Evolutionary conservation across 2,797 vertebrate species (phyloP).

Genomic region (Micrastur ruficollis): DNA sequence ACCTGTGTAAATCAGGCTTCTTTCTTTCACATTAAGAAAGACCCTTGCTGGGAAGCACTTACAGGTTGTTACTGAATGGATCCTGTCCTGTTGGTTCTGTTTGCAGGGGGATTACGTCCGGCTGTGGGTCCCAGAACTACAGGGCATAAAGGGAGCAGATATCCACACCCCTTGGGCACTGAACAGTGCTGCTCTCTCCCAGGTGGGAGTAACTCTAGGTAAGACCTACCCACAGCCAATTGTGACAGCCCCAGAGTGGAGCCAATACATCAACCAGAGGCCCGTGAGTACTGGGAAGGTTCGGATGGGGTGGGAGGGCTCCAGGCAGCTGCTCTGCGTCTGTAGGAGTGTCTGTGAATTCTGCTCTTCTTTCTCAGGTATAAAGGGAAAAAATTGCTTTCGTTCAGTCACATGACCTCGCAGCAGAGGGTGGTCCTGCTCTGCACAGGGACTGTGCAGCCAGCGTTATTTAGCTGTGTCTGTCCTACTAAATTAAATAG

Average conservation of each 20-base stretch:
- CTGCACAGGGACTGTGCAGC: background rate
- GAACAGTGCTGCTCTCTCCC: slow-evolving; percentile 68
- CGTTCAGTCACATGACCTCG: accelerated
- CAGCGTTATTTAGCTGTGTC: background rate
- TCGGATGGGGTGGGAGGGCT: background rate
- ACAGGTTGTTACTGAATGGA: background rate
- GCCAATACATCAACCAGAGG: slow-evolving; percentile 75
- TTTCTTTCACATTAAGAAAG: background rate
- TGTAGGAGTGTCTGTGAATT: background rate
- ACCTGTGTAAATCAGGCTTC: background rate
- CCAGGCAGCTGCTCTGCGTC: background rate
- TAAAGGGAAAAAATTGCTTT: background rate
- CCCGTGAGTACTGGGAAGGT: slow-evolving; percentile 63
- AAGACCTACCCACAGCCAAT: slow-evolving; percentile 80
- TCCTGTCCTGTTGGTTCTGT: background rate
- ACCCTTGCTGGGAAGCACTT: background rate
- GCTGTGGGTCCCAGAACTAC: slow-evolving; percentile 82
- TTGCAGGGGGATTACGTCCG: slow-evolving; percentile 81
- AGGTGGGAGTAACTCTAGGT: slow-evolving; percentile 68
- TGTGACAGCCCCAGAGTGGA: slow-evolving; percentile 77
- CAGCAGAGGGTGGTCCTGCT: background rate
- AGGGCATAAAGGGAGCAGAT: slow-evolving; percentile 72
- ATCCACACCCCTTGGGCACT: slow-evolving; percentile 82
- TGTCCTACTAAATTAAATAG: background rate
- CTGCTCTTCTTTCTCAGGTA: background rate